Conservation (phyloP, 1,140 invertebrate genomes). For the Heliconius congener region DNA sequence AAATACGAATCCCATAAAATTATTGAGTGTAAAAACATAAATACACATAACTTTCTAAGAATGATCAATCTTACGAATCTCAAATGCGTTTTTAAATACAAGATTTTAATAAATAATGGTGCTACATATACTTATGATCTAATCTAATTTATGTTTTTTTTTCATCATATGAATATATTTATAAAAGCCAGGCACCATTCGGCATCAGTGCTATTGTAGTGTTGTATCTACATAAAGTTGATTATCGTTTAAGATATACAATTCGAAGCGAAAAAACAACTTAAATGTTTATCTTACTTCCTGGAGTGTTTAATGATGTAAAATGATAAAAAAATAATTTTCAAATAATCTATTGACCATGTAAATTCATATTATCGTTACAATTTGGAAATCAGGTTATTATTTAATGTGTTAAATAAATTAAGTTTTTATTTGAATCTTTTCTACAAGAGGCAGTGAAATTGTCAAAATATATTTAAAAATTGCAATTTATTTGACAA, state of each 20-base stretch:
- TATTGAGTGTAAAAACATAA: not conserved
- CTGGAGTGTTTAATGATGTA: not conserved
- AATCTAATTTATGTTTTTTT: conserved; percentile 10
- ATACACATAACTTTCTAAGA: too few species aligned
- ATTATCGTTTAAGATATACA: conserved; percentile 18
- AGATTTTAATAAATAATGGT: not conserved
- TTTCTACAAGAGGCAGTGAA: not conserved
- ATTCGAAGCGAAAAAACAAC: conserved; percentile 30
- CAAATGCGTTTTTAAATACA: conserved; percentile 7
- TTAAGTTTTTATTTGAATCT: not conserved
- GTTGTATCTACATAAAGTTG: not conserved
- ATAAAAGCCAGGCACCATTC: conserved; percentile 61
- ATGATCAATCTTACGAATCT: not conserved
- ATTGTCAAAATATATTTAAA: not conserved
- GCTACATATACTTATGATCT: not conserved
- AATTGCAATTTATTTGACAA: not conserved
- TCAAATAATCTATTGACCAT: too few species aligned
- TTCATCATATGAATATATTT: conserved; percentile 14
- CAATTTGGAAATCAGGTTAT: not conserved
- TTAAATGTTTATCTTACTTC: conserved; percentile 14
- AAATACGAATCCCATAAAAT: not conserved
- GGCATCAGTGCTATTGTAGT: conserved; percentile 40
- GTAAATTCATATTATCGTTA: not conserved
- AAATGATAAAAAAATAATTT: too few species aligned
- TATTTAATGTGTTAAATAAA: not conserved